phyloP scores from a whole-genome alignment of 2,797 vertebrate genomes.

The Leptodactylus fallax region DNA sequence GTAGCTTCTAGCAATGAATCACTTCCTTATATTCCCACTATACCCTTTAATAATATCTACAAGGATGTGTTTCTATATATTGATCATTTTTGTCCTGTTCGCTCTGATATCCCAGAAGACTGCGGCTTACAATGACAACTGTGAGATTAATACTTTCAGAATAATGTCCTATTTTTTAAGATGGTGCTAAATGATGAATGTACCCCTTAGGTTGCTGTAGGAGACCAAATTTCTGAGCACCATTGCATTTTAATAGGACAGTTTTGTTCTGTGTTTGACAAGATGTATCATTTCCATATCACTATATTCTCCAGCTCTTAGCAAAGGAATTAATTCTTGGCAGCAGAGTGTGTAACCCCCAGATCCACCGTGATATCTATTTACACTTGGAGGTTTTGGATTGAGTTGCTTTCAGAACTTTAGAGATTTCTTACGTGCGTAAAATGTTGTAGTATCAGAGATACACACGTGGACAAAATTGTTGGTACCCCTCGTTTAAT shows the following conservation, averaged over 20 bases:
- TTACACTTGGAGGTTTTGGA: background rate
- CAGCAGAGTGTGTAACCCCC: background rate
- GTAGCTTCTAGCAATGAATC: too few relatives aligned
- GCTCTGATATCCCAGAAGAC: background rate
- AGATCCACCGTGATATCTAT: background rate
- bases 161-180: slow-evolving; percentile 1
- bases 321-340: slow-evolving; percentile 2
- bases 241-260: slow-evolving; percentile 26
- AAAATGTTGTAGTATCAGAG: background rate
- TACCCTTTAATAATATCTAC: background rate
- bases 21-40: background rate
- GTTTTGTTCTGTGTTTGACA: slow-evolving; percentile 12
- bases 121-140: background rate
- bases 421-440: background rate
- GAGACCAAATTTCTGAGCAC: slow-evolving; percentile 16
- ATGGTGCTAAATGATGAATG: slow-evolving; percentile 17
- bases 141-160: background rate
- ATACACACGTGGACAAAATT: too few relatives aligned
- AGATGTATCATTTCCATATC: slow-evolving; percentile 28
- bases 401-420: background rate
- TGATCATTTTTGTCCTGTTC: background rate
- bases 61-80: background rate
- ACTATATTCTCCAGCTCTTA: background rate
- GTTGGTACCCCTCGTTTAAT: too few relatives aligned
- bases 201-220: background rate